Base-by-base conservation (phyloP, 2,113 vertebrate species). In the Phaethon lepturus region DNA sequence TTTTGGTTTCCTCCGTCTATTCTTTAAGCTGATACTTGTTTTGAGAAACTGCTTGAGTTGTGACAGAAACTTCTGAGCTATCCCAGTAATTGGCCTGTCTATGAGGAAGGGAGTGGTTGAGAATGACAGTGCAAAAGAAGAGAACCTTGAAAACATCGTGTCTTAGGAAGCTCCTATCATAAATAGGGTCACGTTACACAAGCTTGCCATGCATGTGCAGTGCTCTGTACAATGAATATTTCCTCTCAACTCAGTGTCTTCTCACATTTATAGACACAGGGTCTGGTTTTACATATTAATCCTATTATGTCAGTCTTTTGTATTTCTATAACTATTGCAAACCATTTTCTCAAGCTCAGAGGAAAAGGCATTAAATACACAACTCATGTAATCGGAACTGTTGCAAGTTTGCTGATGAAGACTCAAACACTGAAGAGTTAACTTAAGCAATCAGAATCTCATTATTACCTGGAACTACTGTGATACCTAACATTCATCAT, bases 41-140 rank as follows among this genome's bases (percentile, higher is more conserved):
- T 96, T 92, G 86, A 93, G 92, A 94, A 93, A 82, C 90, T 90
- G 72, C 84, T 73, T 7, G 4, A 95, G 83, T 73, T 86, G 93
- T 93, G 97, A 97, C 95, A 97, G 94, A 84, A 96, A 92, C 82
- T 95, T 93, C 88, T 78, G 84, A 94, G 78, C 62, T 93, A 60
- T 64, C 42, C 66, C 44, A 53, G 85, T 97, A 97, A 97, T 89
- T 94, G 96, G 94, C 64, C 62, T 78, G 38, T 56, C 63, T 77
- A 3, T 56, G 86, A 95, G 71, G 76, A 73, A 87, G 13, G 73
- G 86, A 95, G 76, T 71, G 55, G 59, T 17, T 93, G 89, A 58
- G 64, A 94, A 95, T 87, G 93, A 91, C 94, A 95, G 35, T 35
- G 71, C 60, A 92, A 88, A 56, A 64, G 40, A 95, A 88, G 28